Percentiles rank a stretch among this genome's conserved stretches.
Evolutionary conservation across 35 echinoderm and acorn worm species (phyloP).

Genomic region (Anneissia japonica): DNA sequence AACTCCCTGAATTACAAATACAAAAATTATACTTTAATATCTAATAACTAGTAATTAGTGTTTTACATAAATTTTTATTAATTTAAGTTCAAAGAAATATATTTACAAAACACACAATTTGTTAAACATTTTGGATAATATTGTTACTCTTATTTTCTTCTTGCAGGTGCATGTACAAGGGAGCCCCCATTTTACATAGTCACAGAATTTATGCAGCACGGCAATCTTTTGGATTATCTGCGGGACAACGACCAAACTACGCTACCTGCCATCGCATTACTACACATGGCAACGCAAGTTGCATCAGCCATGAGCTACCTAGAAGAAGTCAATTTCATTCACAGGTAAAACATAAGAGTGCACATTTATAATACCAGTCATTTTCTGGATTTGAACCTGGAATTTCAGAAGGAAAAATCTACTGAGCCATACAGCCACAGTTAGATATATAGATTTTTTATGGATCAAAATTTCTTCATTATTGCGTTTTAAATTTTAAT

Average conservation of each 20-base stretch:
- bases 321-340: conserved; percentile 85
- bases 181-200: conserved; percentile 99
- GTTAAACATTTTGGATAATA: background rate
- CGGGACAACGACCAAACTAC: conserved; percentile 87
- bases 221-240: conserved; percentile 92
- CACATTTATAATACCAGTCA: no score
- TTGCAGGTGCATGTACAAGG: conserved; percentile 90
- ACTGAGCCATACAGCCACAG: no score
- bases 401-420: no score
- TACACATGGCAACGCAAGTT: conserved; percentile 97
- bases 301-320: conserved; percentile 95
- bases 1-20: background rate
- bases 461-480: no score
- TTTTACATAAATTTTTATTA: no score
- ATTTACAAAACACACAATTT: background rate
- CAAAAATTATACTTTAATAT: background rate
- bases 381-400: no score
- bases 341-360: conserved; percentile 80
- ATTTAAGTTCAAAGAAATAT: no score
- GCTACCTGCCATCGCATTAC: conserved; percentile 85
- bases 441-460: no score
- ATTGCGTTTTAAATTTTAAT: no score
- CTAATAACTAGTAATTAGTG: no score
- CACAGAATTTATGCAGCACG: conserved; percentile 98
- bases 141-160: background rate